phyloP scores from a whole-genome alignment of 2,797 vertebrate species.

The Leucoraja ocellata region DNA sequence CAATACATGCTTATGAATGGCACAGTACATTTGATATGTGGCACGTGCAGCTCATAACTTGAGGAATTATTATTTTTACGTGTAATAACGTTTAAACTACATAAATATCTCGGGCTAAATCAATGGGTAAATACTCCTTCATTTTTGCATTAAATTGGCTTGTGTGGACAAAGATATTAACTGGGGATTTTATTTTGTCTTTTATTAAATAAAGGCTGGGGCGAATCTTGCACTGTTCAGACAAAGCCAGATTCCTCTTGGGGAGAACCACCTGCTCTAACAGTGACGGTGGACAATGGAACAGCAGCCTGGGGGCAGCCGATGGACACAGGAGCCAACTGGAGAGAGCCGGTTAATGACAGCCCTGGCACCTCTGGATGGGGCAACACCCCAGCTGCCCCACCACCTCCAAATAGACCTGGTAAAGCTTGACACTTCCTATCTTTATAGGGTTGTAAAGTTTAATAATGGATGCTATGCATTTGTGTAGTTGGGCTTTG shows the following conservation, averaged over 20 bases:
- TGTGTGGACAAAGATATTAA: conserved; percentile 21
- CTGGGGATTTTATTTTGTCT: background rate
- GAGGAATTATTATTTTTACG: background rate
- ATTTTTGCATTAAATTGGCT: background rate
- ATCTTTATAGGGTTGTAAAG: background rate
- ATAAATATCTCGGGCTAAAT: background rate
- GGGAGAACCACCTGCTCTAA: conserved; percentile 70
- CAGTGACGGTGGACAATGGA: conserved; percentile 83
- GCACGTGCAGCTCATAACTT: background rate
- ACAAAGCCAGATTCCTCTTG: conserved; percentile 63
- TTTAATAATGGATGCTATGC: background rate
- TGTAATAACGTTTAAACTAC: background rate
- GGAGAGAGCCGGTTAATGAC: conserved; percentile 70
- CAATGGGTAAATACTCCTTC: background rate
- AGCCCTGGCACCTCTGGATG: conserved; percentile 65
- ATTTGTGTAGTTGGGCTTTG: background rate
- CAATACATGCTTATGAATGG: background rate
- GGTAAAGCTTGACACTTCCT: conserved; percentile 59
- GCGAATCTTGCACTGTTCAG: conserved; percentile 61
- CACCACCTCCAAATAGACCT: conserved; percentile 72
- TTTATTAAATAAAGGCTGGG: conserved; percentile 71
- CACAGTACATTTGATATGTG: background rate
- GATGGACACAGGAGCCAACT: conserved; percentile 70
- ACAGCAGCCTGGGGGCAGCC: conserved; percentile 94
- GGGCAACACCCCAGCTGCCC: conserved; percentile 66